Conservation (phyloP, 2,888 invertebrate genomes). For the Actias luna region DNA sequence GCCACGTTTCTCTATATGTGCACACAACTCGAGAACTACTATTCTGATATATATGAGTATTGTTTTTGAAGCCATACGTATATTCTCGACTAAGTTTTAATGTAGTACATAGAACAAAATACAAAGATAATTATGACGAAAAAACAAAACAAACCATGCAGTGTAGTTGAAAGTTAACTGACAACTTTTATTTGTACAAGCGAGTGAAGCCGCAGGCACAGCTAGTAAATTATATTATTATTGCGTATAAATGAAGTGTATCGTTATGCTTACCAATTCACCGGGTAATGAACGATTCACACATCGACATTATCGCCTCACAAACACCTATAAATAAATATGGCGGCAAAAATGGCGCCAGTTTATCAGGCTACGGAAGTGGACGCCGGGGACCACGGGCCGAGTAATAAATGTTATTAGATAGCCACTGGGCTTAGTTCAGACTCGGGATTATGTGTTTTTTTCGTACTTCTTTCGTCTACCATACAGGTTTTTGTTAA, state of each 20-base stretch:
- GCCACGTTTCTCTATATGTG: too few relatives aligned
- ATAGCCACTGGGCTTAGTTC: conserved; percentile 80
- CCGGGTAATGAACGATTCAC: conserved; percentile 60
- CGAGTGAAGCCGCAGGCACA: too few relatives aligned
- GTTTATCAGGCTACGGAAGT: conserved; percentile 80
- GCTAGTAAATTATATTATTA: too few relatives aligned
- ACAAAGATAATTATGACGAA: too few relatives aligned
- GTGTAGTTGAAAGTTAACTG: too few relatives aligned
- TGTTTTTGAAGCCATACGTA: too few relatives aligned
- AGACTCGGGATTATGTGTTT: conserved; percentile 58
- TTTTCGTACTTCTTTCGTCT: conserved; percentile 67
- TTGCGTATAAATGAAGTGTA: conserved; percentile 7
- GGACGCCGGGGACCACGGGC: conserved; percentile 76
- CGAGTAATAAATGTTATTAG: conserved; percentile 81
- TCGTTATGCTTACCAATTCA: conserved; percentile 38
- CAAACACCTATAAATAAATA: conserved; percentile 80
- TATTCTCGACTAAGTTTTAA: too few relatives aligned
- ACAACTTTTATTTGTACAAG: not conserved
- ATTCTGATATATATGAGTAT: too few relatives aligned
- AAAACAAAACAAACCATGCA: too few relatives aligned
- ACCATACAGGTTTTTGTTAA: conserved; percentile 71
- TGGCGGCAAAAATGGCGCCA: conserved; percentile 79
- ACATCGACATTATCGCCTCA: conserved; percentile 70
- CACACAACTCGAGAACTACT: too few relatives aligned
- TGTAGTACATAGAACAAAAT: too few relatives aligned